Evolutionary conservation across 2,888 invertebrate genomes (phyloP).

Genomic region (Malacosoma neustria): DNA sequence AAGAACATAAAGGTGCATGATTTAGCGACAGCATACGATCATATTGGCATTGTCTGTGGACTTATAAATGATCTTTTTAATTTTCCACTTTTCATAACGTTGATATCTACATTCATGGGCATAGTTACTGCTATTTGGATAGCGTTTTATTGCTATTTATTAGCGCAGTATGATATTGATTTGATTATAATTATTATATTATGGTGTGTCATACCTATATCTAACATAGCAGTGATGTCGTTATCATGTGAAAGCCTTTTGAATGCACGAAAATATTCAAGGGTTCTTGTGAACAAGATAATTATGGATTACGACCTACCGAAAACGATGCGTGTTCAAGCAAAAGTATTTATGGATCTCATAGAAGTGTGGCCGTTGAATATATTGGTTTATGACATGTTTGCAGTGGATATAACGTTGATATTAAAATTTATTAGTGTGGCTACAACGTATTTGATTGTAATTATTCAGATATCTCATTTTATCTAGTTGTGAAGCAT

Average conservation of each 20-base stretch:
- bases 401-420: no score
- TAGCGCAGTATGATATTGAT: constrained; percentile 13
- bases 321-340: constrained; percentile 31
- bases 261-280: constrained; percentile 26
- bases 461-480: constrained; percentile 44
- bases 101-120: constrained; percentile 32
- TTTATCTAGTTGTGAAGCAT: constrained; percentile 22
- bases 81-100: constrained; percentile 41
- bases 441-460: constrained; percentile 45
- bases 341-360: constrained; percentile 37
- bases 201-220: constrained; percentile 27
- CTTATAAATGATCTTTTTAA: constrained; percentile 21
- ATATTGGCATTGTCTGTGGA: constrained; percentile 35
- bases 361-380: constrained; percentile 37
- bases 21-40: constrained; percentile 28
- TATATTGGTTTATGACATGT: constrained; percentile 38
- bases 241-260: constrained; percentile 32
- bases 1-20: constrained; percentile 28
- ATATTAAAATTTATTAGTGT: constrained; percentile 49
- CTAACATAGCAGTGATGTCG: constrained; percentile 27
- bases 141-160: constrained; percentile 25
- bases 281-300: constrained; percentile 34
- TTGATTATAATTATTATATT: constrained; percentile 22
- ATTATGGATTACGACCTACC: constrained; percentile 43
- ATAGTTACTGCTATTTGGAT: constrained; percentile 36